phyloP scores from a whole-genome alignment of 2,888 invertebrate species.

The Melinaea marsaeus region DNA sequence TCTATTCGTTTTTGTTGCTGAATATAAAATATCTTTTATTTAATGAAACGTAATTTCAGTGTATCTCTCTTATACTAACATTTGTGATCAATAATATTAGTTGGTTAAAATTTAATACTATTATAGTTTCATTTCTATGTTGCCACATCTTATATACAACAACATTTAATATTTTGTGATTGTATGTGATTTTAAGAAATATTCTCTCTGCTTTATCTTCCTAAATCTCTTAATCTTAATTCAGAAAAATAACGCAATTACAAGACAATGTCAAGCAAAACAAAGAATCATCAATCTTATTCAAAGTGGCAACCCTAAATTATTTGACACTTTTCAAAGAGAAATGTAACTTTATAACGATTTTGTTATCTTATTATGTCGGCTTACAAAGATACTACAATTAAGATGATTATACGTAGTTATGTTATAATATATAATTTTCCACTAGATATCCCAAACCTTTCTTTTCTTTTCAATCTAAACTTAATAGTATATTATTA shows the following conservation, averaged over 20 bases:
- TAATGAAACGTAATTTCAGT: neutral
- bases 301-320: constrained; percentile 26
- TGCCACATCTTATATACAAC: no score
- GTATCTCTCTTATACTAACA: neutral
- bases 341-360: neutral
- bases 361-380: neutral
- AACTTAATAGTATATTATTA: no score
- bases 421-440: no score
- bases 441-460: no score
- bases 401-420: no score
- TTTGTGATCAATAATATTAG: neutral
- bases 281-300: constrained; percentile 28
- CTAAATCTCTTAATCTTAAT: neutral
- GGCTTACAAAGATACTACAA: neutral
- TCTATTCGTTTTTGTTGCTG: no score
- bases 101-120: neutral
- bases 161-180: no score
- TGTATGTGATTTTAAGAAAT: no score
- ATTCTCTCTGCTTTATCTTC: no score
- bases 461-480: no score
- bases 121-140: no score
- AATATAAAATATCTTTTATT: no score
- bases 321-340: neutral
- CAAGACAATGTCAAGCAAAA: constrained; percentile 21
- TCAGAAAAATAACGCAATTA: neutral